Base-by-base conservation (phyloP, 2,113 vertebrate species). In the Rattus rattus region DNA sequence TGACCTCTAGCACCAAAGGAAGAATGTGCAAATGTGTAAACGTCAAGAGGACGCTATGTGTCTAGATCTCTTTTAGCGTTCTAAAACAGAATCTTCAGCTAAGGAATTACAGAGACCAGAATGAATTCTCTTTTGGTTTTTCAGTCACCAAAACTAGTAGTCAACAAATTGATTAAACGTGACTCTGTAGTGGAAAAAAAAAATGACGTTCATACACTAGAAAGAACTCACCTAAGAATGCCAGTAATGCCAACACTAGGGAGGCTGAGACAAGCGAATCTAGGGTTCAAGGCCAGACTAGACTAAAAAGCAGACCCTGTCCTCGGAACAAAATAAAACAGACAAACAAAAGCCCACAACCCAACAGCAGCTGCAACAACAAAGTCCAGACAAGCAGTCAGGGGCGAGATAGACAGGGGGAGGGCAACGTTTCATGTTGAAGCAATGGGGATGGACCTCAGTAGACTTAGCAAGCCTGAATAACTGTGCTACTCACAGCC, bases 11-110 rank as follows among this genome's bases (percentile, higher is more conserved):
- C 54, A 30, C 12, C 67, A 39, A 63, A 63, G 54, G 77, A 67
- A 43, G 22, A n/a, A 69, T 24, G 47, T 22, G 2, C 30, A 89
- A 91, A 88, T 36, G n/a, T 22, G 13, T 52, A 75, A 94, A 91
- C 39, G 47, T 88, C 47, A 90, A 97, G 96, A 75, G 22, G 87
- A 88, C 93, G 56, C 88, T 73, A 70, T 7, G 4, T 11, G 65
- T 73, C 12, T 69, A 75, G 79, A 56, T 39, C 4, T 13, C 7
- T 72, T 73, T 67, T 67, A 61, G 43, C 39, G 63, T 52, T 93
- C 85, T 56, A 77, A 92, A 96, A 10, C 83, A 63, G 43, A 88
- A 75, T 94, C 59, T 79, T 13, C 22, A 95, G 67, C 54, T 61
- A 75, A 86, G 17, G 6, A 79, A 76, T 24, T 67, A 30, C 9